These are phyloP conservation scores for Xyrichtys novacula DNA, from an alignment of 2,797 vertebrate species.

Conservation along the genomic window DNA sequence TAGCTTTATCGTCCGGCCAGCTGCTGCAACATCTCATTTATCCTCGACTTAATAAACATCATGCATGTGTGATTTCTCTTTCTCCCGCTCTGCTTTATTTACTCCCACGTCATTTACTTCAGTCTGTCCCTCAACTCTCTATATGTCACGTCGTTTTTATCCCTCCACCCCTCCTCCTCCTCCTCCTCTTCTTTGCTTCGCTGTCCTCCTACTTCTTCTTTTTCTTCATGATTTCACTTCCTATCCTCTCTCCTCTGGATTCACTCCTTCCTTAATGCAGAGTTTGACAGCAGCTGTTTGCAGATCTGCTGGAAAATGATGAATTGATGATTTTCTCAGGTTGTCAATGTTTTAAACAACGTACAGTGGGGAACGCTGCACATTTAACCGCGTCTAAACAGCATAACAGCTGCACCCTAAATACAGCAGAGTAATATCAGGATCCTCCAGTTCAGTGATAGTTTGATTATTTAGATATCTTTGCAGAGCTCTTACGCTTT, in stretches of 20 bases:
- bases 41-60: slow-evolving; percentile 77
- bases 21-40: slow-evolving; percentile 79
- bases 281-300: too few relatives aligned
- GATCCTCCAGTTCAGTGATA: too few relatives aligned
- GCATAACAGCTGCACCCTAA: too few relatives aligned
- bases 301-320: too few relatives aligned
- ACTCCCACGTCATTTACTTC: slow-evolving; percentile 21
- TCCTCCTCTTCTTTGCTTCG: not conserved
- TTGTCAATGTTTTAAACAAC: too few relatives aligned
- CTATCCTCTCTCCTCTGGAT: not conserved
- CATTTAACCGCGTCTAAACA: too few relatives aligned
- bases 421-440: too few relatives aligned
- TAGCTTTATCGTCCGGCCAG: slow-evolving; percentile 69
- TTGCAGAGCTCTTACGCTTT: too few relatives aligned
- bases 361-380: too few relatives aligned
- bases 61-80: slow-evolving; percentile 47
- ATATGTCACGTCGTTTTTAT: slow-evolving; percentile 31
- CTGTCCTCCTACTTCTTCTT: not conserved
- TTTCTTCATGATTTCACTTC: not conserved
- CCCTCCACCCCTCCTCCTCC: slow-evolving; percentile 30
- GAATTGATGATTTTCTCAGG: too few relatives aligned
- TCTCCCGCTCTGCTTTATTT: slow-evolving; percentile 25
- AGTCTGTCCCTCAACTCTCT: slow-evolving; percentile 29
- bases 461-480: too few relatives aligned
- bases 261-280: not conserved